phyloP scores from a whole-genome alignment of 92 coral and sea anemone genomes.

The Ricordea florida region DNA sequence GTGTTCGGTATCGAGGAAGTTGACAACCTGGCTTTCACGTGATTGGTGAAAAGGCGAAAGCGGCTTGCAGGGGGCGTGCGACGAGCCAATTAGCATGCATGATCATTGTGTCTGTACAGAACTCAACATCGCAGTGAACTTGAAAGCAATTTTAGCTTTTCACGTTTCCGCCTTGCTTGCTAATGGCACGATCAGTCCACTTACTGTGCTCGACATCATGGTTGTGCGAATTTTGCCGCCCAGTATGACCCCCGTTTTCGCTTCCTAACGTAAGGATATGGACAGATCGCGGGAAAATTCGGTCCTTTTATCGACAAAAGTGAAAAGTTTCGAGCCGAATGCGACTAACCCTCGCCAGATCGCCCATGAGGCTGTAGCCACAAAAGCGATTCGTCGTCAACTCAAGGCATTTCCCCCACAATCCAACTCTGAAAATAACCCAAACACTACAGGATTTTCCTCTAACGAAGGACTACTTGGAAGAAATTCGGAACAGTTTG shows the following conservation, averaged over 20 bases:
- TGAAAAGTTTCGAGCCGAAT: conserved; percentile 75
- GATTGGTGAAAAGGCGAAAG: conserved; percentile 74
- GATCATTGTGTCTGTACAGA: conserved; percentile 83
- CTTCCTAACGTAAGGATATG: conserved; percentile 49
- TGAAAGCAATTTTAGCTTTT: conserved; percentile 63
- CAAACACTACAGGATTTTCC: conserved; percentile 8
- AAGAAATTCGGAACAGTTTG: conserved; percentile 61
- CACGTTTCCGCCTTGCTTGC: conserved; percentile 74
- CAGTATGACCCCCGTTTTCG: conserved; percentile 31
- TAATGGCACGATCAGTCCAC: conserved; percentile 37
- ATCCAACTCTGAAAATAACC: conserved; percentile 8
- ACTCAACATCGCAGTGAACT: conserved; percentile 70
- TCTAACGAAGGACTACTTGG: conserved; percentile 28
- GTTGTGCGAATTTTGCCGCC: conserved; percentile 64
- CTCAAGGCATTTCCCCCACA: conserved; percentile 22
- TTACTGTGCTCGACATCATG: conserved; percentile 60
- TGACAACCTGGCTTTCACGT: conserved; percentile 70
- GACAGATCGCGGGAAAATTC: conserved; percentile 89
- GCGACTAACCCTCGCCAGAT: conserved; percentile 16
- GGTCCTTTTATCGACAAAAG: conserved; percentile 79
- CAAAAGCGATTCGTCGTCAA: conserved; percentile 35
- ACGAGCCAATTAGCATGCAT: conserved; percentile 86
- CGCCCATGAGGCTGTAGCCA: conserved; percentile 44
- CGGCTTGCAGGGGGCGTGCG: conserved; percentile 80
- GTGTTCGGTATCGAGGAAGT: conserved; percentile 82